Conservation (phyloP, 2,113 vertebrate genomes). For the Spea bombifrons region DNA sequence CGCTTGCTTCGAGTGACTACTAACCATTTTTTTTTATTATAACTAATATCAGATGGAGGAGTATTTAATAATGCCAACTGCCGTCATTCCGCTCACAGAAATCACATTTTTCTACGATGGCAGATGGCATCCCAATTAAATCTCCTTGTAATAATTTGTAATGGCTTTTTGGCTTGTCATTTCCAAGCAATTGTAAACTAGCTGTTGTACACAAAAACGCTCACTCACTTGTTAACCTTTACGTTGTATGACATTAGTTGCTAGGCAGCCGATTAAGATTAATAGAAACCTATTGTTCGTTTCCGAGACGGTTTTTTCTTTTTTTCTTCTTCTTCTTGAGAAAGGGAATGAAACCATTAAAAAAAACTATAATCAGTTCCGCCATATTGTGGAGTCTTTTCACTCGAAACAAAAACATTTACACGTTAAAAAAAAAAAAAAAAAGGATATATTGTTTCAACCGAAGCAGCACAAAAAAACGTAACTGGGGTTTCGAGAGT, state of each 20-base stretch:
- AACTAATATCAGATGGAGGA: not conserved
- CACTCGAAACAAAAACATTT: no score
- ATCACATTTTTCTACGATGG: not conserved
- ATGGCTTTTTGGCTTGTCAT: conserved; percentile 46
- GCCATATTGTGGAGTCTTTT: no score
- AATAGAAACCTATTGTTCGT: conserved; percentile 72
- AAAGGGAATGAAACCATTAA: no score
- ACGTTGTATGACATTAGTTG: conserved; percentile 68
- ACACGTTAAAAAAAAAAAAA: no score
- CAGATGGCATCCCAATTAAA: conserved; percentile 53
- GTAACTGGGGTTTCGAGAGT: no score
- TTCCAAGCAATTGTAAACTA: conserved; percentile 31
- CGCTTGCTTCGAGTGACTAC: not conserved
- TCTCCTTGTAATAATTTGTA: conserved; percentile 45
- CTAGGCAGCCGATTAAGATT: conserved; percentile 74
- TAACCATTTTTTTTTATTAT: not conserved
- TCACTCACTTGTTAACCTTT: conserved; percentile 63
- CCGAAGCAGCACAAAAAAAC: no score
- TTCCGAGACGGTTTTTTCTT: conserved; percentile 60
- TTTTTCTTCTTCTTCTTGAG: no score
- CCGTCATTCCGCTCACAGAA: not conserved
- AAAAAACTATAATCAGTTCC: no score
- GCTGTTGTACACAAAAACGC: conserved; percentile 54
- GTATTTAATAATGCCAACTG: not conserved
- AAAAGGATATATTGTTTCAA: no score